These are phyloP conservation scores for Acromyrmex charruanus DNA, from an alignment of 1,140 invertebrate species.

Conservation along the genomic window DNA sequence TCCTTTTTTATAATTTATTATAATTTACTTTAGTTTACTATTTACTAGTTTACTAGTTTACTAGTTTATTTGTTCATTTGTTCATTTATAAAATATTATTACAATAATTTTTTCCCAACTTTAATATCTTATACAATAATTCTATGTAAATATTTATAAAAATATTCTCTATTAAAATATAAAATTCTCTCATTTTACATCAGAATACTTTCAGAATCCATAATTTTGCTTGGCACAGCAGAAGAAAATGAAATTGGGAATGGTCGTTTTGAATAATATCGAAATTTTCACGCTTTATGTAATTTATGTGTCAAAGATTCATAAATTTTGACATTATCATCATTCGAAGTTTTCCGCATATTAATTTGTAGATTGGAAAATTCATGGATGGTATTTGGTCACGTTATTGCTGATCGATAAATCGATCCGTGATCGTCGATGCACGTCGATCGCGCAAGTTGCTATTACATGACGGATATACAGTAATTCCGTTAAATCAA, in stretches of 20 bases:
- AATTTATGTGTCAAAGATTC: not conserved
- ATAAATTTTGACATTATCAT: not conserved
- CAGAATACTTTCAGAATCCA: not conserved
- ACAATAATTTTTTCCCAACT: not conserved
- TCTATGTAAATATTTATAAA: constrained; percentile 18
- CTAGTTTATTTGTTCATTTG: not conserved
- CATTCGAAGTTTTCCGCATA: constrained; percentile 6
- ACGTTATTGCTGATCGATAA: constrained; percentile 46
- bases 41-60: not conserved
- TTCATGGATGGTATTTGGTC: not conserved
- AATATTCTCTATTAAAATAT: not conserved
- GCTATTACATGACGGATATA: constrained; percentile 29
- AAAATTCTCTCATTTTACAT: not conserved
- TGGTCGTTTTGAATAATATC: not conserved
- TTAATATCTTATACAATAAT: not conserved
- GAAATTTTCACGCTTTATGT: not conserved
- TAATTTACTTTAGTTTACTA: not conserved
- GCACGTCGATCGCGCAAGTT: not conserved
- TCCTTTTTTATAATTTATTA: not conserved
- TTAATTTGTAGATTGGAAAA: constrained; percentile 48
- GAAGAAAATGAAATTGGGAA: not conserved
- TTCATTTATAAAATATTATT: not conserved
- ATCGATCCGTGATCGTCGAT: constrained; percentile 7
- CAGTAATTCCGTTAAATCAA: constrained; percentile 30
- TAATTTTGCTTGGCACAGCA: not conserved